Evolutionary conservation across 2,113 vertebrate species (phyloP).

Genomic region (Oreamnos americanus): DNA sequence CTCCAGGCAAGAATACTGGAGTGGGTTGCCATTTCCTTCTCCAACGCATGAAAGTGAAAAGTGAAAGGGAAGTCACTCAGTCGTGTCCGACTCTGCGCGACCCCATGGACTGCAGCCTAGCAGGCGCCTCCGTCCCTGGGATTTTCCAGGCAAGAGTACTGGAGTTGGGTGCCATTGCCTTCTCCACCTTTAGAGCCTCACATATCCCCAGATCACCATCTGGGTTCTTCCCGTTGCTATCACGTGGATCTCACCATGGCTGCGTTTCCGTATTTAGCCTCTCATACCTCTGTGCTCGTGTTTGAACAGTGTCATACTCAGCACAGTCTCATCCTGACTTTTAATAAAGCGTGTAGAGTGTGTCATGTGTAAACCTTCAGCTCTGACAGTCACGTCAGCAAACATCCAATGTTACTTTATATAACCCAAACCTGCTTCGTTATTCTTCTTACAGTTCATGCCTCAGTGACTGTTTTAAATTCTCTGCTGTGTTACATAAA

Average conservation of each 20-base stretch:
- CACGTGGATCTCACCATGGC: conserved; percentile 56
- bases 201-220: conserved; percentile 53
- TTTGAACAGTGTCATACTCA: conserved; percentile 43
- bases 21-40: no score
- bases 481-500: conserved; percentile 30
- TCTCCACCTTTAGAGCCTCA: conserved; percentile 47
- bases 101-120: no score
- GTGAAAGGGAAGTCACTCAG: no score
- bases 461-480: conserved; percentile 41
- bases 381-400: conserved; percentile 46
- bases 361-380: conserved; percentile 59
- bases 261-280: conserved; percentile 16
- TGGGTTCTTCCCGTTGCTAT: conserved; percentile 66
- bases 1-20: no score
- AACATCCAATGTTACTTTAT: conserved; percentile 61
- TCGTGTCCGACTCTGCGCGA: fast-evolving
- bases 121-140: no score
- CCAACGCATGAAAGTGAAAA: no score
- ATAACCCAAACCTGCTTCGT: background rate
- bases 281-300: conserved; percentile 44
- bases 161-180: no score
- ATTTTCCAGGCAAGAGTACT: no score
- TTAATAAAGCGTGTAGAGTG: background rate
- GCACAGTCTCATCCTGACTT: conserved; percentile 44
- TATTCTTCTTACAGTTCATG: conserved; percentile 57